Percentiles rank a stretch among this genome's conserved stretches.
Evolutionary conservation across 1,140 invertebrate genomes (phyloP).

Genomic region (Hypsibius dujardini): DNA sequence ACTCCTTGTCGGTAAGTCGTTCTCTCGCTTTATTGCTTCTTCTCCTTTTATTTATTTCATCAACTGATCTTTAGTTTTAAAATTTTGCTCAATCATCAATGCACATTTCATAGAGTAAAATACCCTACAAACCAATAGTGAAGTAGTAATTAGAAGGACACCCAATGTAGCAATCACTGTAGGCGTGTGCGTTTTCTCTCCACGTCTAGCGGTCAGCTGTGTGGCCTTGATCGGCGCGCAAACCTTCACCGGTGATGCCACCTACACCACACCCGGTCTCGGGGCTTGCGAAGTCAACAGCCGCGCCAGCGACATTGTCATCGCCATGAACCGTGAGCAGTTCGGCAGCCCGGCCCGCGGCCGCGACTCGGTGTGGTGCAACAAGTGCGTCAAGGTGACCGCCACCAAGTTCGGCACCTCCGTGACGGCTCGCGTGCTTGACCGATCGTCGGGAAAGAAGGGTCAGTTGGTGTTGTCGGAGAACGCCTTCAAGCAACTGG

Average conservation of each 20-base stretch:
- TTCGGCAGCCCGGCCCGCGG: neutral
- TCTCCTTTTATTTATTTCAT: too few relatives aligned
- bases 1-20: too few relatives aligned
- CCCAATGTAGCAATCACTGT: too few relatives aligned
- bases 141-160: too few relatives aligned
- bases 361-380: neutral
- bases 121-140: too few relatives aligned
- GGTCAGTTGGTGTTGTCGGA: constrained; percentile 11
- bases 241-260: neutral
- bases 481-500: constrained; percentile 15
- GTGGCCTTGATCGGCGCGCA: neutral
- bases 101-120: too few relatives aligned
- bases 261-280: constrained; percentile 7
- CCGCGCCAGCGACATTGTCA: neutral
- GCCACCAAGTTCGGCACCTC: neutral
- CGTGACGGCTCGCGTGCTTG: neutral
- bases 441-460: neutral
- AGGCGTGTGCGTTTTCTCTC: too few relatives aligned
- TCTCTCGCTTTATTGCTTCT: too few relatives aligned
- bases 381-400: neutral
- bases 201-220: too few relatives aligned
- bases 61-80: too few relatives aligned
- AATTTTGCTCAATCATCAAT: too few relatives aligned
- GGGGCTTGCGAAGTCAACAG: neutral
- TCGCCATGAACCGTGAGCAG: neutral